A percentile compares a stretch with the other conserved stretches of the same genome.
phyloP scores from a whole-genome alignment of 2,113 vertebrate species.

The Xerus inauris region DNA sequence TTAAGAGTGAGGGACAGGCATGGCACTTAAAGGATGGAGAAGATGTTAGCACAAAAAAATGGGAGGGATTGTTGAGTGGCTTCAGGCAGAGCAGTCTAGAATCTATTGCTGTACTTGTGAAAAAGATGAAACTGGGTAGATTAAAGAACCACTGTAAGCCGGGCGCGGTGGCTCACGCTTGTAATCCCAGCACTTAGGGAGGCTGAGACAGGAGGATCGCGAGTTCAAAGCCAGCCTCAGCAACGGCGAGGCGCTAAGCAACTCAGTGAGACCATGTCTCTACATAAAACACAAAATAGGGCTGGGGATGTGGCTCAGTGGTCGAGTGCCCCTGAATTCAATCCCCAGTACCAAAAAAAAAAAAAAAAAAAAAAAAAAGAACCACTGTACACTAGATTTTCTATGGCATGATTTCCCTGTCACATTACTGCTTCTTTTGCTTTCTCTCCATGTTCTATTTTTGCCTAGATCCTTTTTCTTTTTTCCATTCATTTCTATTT shows the following conservation, averaged over 20 bases:
- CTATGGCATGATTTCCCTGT: neutral
- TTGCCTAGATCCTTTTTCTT: neutral
- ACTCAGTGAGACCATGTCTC: too few relatives aligned
- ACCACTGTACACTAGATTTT: neutral
- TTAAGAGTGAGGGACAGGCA: neutral
- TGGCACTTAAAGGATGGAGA: neutral
- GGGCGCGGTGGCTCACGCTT: too few relatives aligned
- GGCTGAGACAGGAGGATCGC: too few relatives aligned
- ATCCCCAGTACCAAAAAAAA: too few relatives aligned
- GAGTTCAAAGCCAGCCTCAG: too few relatives aligned
- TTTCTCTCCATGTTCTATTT: neutral
- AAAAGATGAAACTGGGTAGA: neutral
- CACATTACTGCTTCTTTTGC: neutral
- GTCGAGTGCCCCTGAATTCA: too few relatives aligned
- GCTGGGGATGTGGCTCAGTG: too few relatives aligned
- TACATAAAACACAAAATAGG: too few relatives aligned
- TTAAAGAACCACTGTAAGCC: conserved; percentile 24
- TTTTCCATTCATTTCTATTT: neutral
- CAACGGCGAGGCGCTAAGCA: too few relatives aligned
- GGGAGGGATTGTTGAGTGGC: neutral
- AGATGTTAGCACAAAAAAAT: neutral
- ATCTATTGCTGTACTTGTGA: neutral
- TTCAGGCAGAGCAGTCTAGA: neutral
- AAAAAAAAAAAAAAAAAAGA: too few relatives aligned
- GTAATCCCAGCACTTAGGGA: too few relatives aligned